phyloP scores from a whole-genome alignment of 2,113 vertebrate species.

The Misgurnus mizolepis region DNA sequence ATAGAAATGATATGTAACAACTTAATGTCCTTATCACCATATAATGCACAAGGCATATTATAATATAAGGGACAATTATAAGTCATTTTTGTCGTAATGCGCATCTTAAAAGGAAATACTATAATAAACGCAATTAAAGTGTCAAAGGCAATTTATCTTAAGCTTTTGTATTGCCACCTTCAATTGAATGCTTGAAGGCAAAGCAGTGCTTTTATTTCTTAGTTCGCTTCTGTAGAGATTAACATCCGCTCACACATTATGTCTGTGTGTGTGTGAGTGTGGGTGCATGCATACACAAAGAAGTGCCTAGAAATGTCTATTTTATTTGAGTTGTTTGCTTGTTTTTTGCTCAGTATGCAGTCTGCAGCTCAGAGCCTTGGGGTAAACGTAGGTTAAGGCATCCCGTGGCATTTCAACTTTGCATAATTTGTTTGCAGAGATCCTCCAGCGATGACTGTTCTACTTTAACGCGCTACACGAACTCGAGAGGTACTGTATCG shows the following conservation, averaged over 20 bases:
- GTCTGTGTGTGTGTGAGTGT: slow-evolving; percentile 20
- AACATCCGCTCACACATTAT: neutral
- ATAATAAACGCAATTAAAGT: slow-evolving; percentile 20
- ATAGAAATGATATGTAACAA: too few species aligned
- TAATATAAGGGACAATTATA: too few species aligned
- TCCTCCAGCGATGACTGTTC: slow-evolving; percentile 47
- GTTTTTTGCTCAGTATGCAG: slow-evolving; percentile 41
- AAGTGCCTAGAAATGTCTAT: slow-evolving; percentile 42
- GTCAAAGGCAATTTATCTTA: neutral
- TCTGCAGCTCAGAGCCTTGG: slow-evolving; percentile 49
- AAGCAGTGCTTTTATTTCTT: slow-evolving; percentile 20
- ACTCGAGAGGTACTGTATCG: neutral
- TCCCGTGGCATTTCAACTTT: slow-evolving; percentile 54
- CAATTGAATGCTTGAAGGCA: neutral
- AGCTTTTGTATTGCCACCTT: slow-evolving; percentile 20
- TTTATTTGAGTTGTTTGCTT: slow-evolving; percentile 59
- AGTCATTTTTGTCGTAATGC: neutral
- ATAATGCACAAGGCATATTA: too few species aligned
- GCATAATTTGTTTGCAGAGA: slow-evolving; percentile 51
- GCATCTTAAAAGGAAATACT: neutral
- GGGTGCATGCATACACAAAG: slow-evolving; percentile 1
- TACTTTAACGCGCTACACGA: slow-evolving; percentile 42
- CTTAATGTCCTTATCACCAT: too few species aligned
- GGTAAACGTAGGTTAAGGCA: slow-evolving; percentile 47
- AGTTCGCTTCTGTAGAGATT: neutral